phyloP scores from a whole-genome alignment of 2,113 vertebrate species.

The Ailurus styani region DNA sequence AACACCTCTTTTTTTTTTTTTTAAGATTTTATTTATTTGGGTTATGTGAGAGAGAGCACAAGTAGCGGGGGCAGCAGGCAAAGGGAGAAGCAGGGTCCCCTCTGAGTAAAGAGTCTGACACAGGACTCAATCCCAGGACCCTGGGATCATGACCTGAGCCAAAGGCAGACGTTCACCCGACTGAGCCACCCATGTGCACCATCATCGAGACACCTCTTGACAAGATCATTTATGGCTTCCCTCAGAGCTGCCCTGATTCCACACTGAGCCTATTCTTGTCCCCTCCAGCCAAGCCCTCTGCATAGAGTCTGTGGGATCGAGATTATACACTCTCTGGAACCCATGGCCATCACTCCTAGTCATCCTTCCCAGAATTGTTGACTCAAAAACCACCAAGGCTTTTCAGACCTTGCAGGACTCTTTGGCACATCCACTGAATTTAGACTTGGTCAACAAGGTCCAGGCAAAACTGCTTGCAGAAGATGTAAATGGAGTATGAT shows the following conservation, averaged over 20 bases:
- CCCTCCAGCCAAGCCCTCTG: not conserved
- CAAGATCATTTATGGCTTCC: not conserved
- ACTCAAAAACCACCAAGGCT: not conserved
- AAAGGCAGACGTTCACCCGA: no score
- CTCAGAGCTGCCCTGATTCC: not conserved
- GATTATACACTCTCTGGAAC: no score
- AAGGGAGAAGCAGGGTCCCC: no score
- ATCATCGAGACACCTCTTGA: not conserved
- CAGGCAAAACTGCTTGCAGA: not conserved
- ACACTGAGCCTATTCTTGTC: not conserved
- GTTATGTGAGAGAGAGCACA: not conserved
- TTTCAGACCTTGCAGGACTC: not conserved
- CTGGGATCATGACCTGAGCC: no score
- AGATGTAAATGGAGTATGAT: not conserved
- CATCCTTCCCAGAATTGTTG: not conserved
- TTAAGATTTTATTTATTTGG: not conserved
- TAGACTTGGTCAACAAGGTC: not conserved
- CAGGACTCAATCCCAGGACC: not conserved
- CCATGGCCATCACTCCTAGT: not conserved
- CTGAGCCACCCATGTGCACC: not conserved
- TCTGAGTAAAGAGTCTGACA: no score
- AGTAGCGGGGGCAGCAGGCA: no score
- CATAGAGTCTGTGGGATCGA: not conserved
- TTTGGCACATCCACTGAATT: not conserved
- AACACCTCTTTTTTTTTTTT: not conserved